Evolutionary conservation across 2,888 invertebrate genomes (phyloP), one percentile per base, ranked within the genome.

Genomic region (Papilio elwesi): DNA sequence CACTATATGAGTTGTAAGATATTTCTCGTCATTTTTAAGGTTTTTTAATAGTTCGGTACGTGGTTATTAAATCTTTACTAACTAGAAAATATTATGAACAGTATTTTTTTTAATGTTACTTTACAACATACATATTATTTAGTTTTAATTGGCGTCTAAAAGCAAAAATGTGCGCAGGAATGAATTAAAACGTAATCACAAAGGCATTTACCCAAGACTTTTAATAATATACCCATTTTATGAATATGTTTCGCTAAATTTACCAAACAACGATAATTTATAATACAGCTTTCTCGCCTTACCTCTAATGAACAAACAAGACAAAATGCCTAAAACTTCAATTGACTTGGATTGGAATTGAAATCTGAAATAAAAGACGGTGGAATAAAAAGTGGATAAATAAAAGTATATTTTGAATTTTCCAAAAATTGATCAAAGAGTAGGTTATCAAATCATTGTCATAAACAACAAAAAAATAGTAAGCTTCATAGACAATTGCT

Each of bases 231-330:
- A 57, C 55, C 12, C 49, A 57, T 57, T 57, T 36, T 57, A 13
- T 26, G 7, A 26, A 3, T 12, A 57, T 36, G 13, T 36, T 7
- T 57, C 6, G 7, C 15, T 53, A 53, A 53, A 26, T 26, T n/a
- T n/a, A 53, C 26, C 13, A 57, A 57, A 11, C 26, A 11, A 36
- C 36, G 11, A 57, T 13, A 57, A 57, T 36, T 55, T 36, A 0
- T 12, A 57, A 57, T 36, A 13, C 26, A 53, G 26, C 53, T 26
- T 4, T 53, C 36, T 57, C 36, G 55, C 12, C 55, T 57, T 57
- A 57, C 55, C 55, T 57, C 55, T 3, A 57, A 11, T 57, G 12
- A 26, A 36, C 55, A 57, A 57, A 57, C 55, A 57, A 57, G 55
- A 57, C 13, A 63, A 62, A 62, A 62, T n/a, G 38, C 72, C 15